Base-by-base conservation (phyloP, 2,888 invertebrate species). In the Drosophila algonquin region DNA sequence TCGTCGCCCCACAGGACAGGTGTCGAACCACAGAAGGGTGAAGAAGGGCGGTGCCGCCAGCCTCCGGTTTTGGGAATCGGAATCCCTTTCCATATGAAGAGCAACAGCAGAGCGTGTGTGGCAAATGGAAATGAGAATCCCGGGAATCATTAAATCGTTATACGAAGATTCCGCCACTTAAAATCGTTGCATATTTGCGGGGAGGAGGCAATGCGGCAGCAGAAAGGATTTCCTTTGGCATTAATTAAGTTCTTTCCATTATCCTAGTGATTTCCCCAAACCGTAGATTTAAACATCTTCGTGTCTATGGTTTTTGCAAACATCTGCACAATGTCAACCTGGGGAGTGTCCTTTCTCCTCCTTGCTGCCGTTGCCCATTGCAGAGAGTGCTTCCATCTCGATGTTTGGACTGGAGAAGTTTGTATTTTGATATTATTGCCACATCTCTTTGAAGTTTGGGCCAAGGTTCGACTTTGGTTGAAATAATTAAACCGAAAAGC, bases 91-190 rank as follows among this genome's bases (percentile, higher is more conserved):
- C 30, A 30, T 30, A 30, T 30, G 8, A 30, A 30, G 30, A 30
- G 18, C 18, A 2, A 0, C 1, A 18, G 27, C 27, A 24, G 24
- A 24, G 30, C 30, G 30, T 30, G 30, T 30, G 30, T 30, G 30
- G 30, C 30, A 2, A 30, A 73, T 73, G 57, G 55, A 55, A 73
- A 58, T 72, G 58, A 73, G 72, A 53, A 48, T 62, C 40, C 40
- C 72, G 56, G 63, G 56, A 65, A 50, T 73, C 71, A 71, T 73
- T 73, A 73, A 72, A 63, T 73, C 63, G 56, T 63, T 63, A 63
- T 50, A 30, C 69, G 52, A 50, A 21, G 70, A 40, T 44, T 52
- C 46, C 69, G 46, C 46, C 52, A 57, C 18, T 30, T 65, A 54
- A 40, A 54, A 9, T 3, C n/a, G 10, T 16, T 6, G 16, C 18